phyloP scores from a whole-genome alignment of 1,140 invertebrate genomes.

The Platorchestia sp. region DNA sequence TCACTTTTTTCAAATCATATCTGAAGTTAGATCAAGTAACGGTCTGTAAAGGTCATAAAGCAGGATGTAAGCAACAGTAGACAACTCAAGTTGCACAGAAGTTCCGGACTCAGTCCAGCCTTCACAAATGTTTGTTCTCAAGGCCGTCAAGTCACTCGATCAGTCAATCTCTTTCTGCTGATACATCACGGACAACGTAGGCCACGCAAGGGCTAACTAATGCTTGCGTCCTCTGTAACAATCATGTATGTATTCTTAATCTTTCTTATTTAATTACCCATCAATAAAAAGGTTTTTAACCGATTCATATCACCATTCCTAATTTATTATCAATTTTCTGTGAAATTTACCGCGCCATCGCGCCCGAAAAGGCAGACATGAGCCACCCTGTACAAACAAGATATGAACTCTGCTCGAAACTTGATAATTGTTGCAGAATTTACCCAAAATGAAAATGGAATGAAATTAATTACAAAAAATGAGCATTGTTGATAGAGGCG shows the following conservation, averaged over 20 bases:
- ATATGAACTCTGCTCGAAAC: background rate
- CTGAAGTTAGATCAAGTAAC: background rate
- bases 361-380: background rate
- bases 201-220: background rate
- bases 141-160: background rate
- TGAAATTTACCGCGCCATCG: background rate
- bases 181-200: background rate
- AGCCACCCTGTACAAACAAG: background rate
- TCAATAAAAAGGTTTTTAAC: background rate
- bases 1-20: background rate
- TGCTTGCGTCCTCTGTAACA: background rate
- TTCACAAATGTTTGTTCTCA: background rate
- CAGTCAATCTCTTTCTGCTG: background rate
- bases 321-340: background rate
- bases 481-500: background rate
- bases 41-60: background rate
- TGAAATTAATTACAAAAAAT: background rate
- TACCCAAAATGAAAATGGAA: background rate
- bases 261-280: background rate
- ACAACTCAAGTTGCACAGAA: too few relatives aligned
- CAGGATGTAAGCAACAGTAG: background rate
- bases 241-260: background rate
- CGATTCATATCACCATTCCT: background rate
- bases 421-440: background rate
- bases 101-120: background rate